Percentiles rank a stretch among this genome's conserved stretches.
phyloP scores from a whole-genome alignment of 2,797 vertebrate species.

The Neosilurus hyrtlii region DNA sequence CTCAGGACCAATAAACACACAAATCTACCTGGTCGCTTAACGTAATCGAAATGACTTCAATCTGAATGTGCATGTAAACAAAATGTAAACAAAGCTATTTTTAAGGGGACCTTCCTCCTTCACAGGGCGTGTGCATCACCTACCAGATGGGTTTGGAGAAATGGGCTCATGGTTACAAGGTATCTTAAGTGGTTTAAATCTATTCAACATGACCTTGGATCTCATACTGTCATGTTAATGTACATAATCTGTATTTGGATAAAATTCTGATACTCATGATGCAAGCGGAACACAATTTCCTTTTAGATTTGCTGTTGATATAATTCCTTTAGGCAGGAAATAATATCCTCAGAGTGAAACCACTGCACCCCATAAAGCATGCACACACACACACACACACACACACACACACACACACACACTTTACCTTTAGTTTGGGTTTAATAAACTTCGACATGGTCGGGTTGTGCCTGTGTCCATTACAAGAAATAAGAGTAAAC shows the following conservation, averaged over 20 bases:
- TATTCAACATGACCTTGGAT: background rate
- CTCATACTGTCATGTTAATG: background rate
- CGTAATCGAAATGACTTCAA: too few relatives aligned
- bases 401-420: slow-evolving; percentile 55
- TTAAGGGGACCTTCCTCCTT: background rate
- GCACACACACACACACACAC: slow-evolving; percentile 39
- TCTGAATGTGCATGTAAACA: too few relatives aligned
- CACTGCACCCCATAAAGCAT: slow-evolving; percentile 6
- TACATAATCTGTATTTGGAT: background rate
- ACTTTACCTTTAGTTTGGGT: slow-evolving; percentile 86
- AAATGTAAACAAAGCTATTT: too few relatives aligned
- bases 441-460: slow-evolving; percentile 87
- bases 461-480: slow-evolving; percentile 67
- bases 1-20: too few relatives aligned
- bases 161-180: background rate
- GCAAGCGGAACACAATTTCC: background rate
- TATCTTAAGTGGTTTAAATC: background rate
- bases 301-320: background rate
- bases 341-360: background rate
- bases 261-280: background rate
- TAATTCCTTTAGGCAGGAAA: background rate
- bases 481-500: slow-evolving; percentile 50
- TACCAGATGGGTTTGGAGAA: background rate
- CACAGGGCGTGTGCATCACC: too few relatives aligned
- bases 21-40: too few relatives aligned